A percentile compares a stretch with the other conserved stretches of the same genome.
Conservation (phyloP, 1,140 invertebrate species). For the Heliconius hermathena region DNA sequence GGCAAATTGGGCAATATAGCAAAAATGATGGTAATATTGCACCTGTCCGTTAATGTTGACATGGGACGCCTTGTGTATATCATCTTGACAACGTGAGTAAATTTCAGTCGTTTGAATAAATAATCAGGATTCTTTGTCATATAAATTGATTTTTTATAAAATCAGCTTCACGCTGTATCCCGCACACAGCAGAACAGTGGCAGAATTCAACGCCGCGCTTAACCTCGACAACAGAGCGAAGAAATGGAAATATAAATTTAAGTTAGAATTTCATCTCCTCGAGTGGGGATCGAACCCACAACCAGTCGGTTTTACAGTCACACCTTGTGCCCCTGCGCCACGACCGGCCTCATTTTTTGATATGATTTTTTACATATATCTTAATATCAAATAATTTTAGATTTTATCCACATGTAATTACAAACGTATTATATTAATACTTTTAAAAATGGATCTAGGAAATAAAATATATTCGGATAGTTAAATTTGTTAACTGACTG, state of each 20-base stretch:
- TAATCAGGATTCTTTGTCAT: constrained; percentile 58
- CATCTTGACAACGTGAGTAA: constrained; percentile 65
- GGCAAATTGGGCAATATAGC: constrained; percentile 51
- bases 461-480: neutral
- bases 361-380: too few species aligned
- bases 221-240: too few species aligned
- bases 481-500: neutral
- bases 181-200: too few species aligned
- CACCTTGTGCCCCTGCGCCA: too few species aligned
- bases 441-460: neutral
- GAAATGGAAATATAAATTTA: too few species aligned
- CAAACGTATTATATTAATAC: neutral
- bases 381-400: neutral
- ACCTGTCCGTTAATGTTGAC: constrained; percentile 68
- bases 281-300: too few species aligned
- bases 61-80: constrained; percentile 69
- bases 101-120: constrained; percentile 72
- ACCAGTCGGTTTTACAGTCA: too few species aligned
- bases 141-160: constrained; percentile 41
- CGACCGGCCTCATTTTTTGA: too few species aligned
- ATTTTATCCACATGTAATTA: too few species aligned
- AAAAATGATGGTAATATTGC: constrained; percentile 74
- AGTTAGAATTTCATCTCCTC: too few species aligned
- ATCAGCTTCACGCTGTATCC: too few species aligned
- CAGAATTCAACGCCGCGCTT: too few species aligned